These are phyloP conservation scores for Podotricha telesiphe DNA, from an alignment of 2,888 invertebrate species.

Conservation along the genomic window DNA sequence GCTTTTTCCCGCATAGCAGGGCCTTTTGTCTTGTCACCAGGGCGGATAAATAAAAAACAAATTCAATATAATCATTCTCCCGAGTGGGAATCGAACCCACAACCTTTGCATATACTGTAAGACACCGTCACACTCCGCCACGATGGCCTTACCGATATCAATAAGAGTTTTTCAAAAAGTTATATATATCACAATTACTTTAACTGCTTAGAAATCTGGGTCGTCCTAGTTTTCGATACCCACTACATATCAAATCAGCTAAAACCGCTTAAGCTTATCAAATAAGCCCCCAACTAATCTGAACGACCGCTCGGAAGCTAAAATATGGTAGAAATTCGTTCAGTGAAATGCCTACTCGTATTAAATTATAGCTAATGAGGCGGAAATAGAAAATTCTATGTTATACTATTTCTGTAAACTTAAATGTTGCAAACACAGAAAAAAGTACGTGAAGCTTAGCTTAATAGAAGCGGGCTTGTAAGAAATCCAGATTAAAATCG, in stretches of 20 bases:
- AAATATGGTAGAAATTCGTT: constrained; percentile 74
- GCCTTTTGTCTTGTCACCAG: too few species aligned
- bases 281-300: constrained; percentile 55
- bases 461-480: not conserved
- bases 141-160: too few species aligned
- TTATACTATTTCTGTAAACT: constrained; percentile 4
- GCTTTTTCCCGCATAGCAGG: too few species aligned
- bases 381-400: constrained; percentile 49
- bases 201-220: not conserved
- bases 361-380: constrained; percentile 74
- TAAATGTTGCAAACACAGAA: not conserved
- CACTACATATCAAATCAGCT: not conserved
- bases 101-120: too few species aligned
- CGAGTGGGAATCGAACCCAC: too few species aligned
- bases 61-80: too few species aligned
- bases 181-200: too few species aligned
- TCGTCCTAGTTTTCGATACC: not conserved
- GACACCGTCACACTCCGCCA: too few species aligned
- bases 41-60: too few species aligned
- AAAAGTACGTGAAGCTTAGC: not conserved
- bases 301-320: constrained; percentile 67
- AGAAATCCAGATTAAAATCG: not conserved
- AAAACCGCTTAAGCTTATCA: constrained; percentile 45
- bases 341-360: constrained; percentile 66
- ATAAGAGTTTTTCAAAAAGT: too few species aligned